These are phyloP conservation scores for Columba janthina DNA, from an alignment of 2,113 vertebrate genomes.

Conservation along the genomic window DNA sequence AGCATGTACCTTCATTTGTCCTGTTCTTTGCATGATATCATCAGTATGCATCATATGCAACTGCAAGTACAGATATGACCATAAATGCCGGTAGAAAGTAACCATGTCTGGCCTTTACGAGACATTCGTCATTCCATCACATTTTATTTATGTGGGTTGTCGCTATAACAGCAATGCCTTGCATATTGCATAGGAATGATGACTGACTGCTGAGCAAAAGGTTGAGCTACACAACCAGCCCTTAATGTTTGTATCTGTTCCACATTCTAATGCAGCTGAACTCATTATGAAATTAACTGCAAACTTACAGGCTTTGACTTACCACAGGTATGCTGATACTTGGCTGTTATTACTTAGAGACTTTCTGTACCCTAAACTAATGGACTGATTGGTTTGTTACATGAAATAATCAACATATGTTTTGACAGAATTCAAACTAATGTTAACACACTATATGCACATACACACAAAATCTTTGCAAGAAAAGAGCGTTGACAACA, in stretches of 20 bases:
- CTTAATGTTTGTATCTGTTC: rapidly evolving
- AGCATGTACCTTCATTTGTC: rapidly evolving
- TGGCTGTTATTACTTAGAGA: neutral
- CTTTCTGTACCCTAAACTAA: neutral
- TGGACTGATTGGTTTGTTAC: neutral
- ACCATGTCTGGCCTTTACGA: neutral
- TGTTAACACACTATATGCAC: constrained; percentile 2
- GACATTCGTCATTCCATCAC: neutral
- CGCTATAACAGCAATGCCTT: neutral
- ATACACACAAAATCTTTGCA: neutral
- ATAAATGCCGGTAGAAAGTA: neutral
- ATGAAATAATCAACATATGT: neutral
- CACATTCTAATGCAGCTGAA: neutral
- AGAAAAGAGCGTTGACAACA: constrained; percentile 27
- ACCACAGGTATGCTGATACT: neutral
- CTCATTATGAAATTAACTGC: neutral
- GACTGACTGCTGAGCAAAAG: neutral
- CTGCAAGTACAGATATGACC: neutral
- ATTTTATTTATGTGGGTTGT: neutral
- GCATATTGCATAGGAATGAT: neutral
- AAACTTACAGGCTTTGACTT: neutral
- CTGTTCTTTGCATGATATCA: neutral
- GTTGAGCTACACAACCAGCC: neutral
- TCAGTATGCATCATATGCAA: neutral
- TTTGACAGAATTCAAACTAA: constrained; percentile 52